A percentile compares a stretch with the other conserved stretches of the same genome.
Conservation (phyloP, 2,113 vertebrate species). For the Hydropotes inermis region DNA sequence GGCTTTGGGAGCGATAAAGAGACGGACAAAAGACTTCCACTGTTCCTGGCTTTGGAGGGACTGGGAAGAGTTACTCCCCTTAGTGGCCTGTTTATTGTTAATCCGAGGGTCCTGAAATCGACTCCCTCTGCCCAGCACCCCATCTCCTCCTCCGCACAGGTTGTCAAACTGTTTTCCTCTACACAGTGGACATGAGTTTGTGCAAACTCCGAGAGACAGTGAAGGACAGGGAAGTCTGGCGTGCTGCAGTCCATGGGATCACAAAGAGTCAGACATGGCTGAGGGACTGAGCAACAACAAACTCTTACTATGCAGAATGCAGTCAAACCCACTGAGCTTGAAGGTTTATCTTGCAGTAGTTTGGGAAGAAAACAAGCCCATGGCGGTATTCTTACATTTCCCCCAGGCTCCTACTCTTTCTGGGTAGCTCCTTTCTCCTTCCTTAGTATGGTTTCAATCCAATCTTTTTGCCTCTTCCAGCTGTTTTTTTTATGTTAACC, state of each 20-base stretch:
- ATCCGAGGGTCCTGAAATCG: background rate
- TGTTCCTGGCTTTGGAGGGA: background rate
- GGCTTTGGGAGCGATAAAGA: constrained; percentile 18
- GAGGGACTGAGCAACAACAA: background rate
- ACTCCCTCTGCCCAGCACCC: background rate
- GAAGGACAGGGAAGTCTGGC: background rate
- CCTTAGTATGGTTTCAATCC: background rate
- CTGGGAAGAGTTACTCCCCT: background rate
- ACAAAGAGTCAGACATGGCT: background rate
- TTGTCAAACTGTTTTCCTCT: background rate
- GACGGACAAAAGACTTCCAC: constrained; percentile 8
- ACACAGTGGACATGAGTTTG: background rate
- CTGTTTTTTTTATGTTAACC: constrained; percentile 25
- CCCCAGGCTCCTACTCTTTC: background rate
- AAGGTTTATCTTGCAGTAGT: background rate
- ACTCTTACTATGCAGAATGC: background rate
- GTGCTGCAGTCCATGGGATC: background rate
- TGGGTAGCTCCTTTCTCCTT: background rate
- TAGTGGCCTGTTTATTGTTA: background rate
- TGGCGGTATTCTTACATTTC: background rate
- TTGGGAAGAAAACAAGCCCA: background rate
- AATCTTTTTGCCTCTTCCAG: constrained; percentile 13
- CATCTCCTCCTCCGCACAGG: background rate
- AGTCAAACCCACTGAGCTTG: background rate
- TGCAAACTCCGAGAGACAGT: background rate